Conservation (phyloP, 1,140 invertebrate genomes). For the Brachionus rotundiformis region DNA sequence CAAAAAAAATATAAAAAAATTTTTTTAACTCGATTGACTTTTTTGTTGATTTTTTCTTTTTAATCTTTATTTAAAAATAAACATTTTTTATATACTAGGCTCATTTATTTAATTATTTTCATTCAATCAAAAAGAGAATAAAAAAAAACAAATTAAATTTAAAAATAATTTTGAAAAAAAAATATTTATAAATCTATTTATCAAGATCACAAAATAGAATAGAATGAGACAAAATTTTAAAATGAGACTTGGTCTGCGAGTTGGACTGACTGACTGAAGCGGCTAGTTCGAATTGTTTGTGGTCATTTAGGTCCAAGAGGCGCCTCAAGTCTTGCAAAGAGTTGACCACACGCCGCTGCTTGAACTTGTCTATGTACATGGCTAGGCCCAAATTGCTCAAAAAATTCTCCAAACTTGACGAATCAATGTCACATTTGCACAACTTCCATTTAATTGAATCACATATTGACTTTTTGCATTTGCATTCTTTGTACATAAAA, state of each 20-base stretch:
- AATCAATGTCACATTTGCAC: conserved; percentile 61
- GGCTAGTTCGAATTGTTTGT: conserved; percentile 29
- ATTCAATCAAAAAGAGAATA: too few relatives aligned
- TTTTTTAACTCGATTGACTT: too few relatives aligned
- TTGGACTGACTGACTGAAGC: background rate
- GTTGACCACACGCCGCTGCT: background rate
- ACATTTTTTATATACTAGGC: too few relatives aligned
- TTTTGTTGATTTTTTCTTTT: too few relatives aligned
- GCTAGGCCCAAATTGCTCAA: conserved; percentile 64
- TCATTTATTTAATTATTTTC: too few relatives aligned
- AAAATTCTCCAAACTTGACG: conserved; percentile 60
- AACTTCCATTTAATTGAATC: conserved; percentile 57
- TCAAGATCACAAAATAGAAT: background rate
- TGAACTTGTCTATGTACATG: conserved; percentile 60
- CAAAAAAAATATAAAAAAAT: too few relatives aligned
- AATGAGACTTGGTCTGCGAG: background rate
- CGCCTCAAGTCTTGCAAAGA: background rate
- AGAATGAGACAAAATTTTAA: conserved; percentile 1
- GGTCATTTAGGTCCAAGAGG: background rate
- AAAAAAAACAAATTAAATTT: background rate
- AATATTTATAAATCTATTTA: background rate
- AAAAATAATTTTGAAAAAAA: background rate
- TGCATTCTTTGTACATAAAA: conserved; percentile 44
- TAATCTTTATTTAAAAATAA: too few relatives aligned
- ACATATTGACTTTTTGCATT: conserved; percentile 18